These are phyloP conservation scores for Ommatoiulus sabulosus DNA, from an alignment of 2,888 invertebrate species.

Conservation along the genomic window DNA sequence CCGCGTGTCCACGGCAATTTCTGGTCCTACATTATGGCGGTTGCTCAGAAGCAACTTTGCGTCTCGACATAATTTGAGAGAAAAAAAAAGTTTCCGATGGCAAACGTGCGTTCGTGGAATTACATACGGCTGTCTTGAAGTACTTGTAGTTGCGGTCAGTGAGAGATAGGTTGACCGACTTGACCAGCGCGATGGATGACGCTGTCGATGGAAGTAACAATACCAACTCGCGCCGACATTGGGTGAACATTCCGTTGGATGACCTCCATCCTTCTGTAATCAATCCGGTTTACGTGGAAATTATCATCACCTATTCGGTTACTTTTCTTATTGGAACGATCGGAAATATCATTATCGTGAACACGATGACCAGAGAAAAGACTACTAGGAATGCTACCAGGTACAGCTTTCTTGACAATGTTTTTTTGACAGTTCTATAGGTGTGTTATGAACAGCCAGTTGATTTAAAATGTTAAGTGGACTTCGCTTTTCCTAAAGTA, in stretches of 20 bases:
- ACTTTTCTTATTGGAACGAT: slow-evolving; percentile 62
- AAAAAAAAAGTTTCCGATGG: background rate
- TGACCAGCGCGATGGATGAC: background rate
- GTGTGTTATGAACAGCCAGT: too few species aligned
- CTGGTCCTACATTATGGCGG: background rate
- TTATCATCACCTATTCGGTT: slow-evolving; percentile 62
- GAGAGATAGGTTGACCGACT: background rate
- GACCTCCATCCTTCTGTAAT: slow-evolving; percentile 62
- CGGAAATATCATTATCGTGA: slow-evolving; percentile 63
- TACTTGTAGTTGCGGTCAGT: background rate
- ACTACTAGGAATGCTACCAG: slow-evolving; percentile 59
- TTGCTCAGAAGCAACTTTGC: background rate
- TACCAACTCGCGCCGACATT: background rate
- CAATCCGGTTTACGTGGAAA: slow-evolving; percentile 62
- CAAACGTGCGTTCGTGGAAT: background rate
- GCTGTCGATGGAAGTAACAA: background rate
- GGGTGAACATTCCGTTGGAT: background rate
- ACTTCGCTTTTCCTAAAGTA: too few species aligned
- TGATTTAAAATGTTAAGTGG: too few species aligned
- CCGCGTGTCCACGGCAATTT: too few species aligned
- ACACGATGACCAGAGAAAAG: slow-evolving; percentile 61
- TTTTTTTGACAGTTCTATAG: too few species aligned
- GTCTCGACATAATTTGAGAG: background rate
- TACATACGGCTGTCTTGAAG: background rate
- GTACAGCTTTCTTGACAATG: too few species aligned